phyloP scores from a whole-genome alignment of 2,113 vertebrate genomes.

The Addax nasomaculatus region DNA sequence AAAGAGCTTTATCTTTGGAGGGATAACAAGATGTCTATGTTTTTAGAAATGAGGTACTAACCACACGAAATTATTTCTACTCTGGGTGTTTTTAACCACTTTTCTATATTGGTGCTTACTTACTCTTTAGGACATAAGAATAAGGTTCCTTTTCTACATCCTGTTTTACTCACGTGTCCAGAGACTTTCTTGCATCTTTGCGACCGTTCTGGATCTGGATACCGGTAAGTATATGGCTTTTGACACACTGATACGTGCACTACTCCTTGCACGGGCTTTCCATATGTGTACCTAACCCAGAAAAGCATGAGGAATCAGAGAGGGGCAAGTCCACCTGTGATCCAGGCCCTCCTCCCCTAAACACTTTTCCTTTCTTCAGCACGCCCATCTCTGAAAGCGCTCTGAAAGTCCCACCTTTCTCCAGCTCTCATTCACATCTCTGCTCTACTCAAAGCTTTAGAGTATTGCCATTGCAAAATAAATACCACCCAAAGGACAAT shows the following conservation, averaged over 20 bases:
- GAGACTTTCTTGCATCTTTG: neutral
- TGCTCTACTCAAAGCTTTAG: neutral
- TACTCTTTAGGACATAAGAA: neutral
- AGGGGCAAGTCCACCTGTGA: neutral
- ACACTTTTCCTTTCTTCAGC: neutral
- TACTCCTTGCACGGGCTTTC: conserved; percentile 52
- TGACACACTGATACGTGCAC: conserved; percentile 62
- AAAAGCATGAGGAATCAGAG: neutral
- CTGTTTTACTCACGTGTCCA: conserved; percentile 59
- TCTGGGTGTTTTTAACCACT: neutral
- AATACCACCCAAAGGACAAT: neutral
- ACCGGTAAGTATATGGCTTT: conserved; percentile 14
- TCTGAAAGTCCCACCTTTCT: neutral
- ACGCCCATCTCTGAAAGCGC: neutral
- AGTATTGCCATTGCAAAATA: neutral
- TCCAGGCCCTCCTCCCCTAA: neutral
- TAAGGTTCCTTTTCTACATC: neutral
- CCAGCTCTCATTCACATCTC: neutral
- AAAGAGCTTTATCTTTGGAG: neutral
- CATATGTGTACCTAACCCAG: conserved; percentile 60
- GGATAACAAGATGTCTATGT: neutral
- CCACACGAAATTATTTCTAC: neutral
- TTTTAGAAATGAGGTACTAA: neutral
- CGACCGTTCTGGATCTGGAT: fast-evolving
- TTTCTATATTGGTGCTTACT: neutral